These are phyloP conservation scores for Rhea americana DNA, from an alignment of 2,113 vertebrate species.

Conservation along the genomic window DNA sequence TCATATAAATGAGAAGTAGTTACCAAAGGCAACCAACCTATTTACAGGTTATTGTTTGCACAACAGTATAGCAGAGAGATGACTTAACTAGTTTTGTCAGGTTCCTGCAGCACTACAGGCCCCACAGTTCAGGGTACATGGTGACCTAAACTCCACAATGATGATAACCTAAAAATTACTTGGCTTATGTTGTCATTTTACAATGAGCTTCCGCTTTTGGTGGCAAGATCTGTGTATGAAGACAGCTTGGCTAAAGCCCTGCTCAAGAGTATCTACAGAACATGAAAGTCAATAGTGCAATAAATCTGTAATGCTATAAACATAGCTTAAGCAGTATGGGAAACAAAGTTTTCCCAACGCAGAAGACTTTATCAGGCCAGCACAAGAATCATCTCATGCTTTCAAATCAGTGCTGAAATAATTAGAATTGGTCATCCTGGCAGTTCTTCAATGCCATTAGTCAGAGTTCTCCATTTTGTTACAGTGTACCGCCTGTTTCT, in stretches of 20 bases:
- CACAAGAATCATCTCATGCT: background rate
- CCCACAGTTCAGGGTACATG: background rate
- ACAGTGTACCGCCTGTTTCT: constrained; percentile 86
- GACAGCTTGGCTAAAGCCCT: background rate
- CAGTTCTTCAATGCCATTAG: background rate
- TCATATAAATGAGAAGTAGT: background rate
- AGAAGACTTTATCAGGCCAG: background rate
- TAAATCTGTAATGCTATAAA: background rate
- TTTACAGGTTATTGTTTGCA: background rate
- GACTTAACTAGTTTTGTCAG: background rate
- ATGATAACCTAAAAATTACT: background rate
- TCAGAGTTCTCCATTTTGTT: background rate
- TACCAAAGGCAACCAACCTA: background rate
- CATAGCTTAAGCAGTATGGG: background rate
- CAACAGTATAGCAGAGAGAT: background rate
- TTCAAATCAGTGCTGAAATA: background rate
- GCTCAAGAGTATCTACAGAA: background rate
- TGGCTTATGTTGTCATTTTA: background rate
- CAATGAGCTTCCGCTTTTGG: background rate
- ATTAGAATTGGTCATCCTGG: background rate
- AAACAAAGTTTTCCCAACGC: background rate
- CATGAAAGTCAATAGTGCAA: background rate
- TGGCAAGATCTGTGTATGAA: background rate
- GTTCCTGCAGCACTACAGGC: background rate
- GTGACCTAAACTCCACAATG: background rate